Conservation (phyloP, 30 jellyfish, hydroid and myxozoan species). For the Pelagia noctiluca region DNA sequence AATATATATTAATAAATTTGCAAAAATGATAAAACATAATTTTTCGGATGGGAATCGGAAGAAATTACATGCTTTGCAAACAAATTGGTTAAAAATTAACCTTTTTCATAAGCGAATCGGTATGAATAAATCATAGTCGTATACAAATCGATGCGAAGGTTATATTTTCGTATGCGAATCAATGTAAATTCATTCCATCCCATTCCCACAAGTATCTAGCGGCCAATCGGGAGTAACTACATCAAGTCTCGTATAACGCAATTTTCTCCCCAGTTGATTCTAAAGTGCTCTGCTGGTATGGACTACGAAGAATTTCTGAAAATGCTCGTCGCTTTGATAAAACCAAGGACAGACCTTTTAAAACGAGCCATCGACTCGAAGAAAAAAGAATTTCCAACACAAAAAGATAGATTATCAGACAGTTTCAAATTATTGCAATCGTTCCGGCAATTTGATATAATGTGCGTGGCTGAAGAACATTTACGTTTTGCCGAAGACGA, state of each 20-base stretch:
- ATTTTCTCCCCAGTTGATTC: slow-evolving; percentile 32
- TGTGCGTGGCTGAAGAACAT: slow-evolving; percentile 59
- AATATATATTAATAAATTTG: too few relatives aligned
- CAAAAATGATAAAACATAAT: too few relatives aligned
- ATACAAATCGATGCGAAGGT: too few relatives aligned
- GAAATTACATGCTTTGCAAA: too few relatives aligned
- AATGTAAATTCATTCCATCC: too few relatives aligned
- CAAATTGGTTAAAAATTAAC: too few relatives aligned
- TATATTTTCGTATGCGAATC: neutral
- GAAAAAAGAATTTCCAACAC: neutral
- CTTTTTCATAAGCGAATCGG: too few relatives aligned
- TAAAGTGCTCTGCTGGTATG: slow-evolving; percentile 73
- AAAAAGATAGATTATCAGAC: neutral
- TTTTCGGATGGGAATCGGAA: too few relatives aligned
- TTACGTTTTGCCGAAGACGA: slow-evolving; percentile 17
- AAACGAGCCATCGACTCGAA: slow-evolving; percentile 6
- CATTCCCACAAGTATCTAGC: too few relatives aligned
- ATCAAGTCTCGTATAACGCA: neutral
- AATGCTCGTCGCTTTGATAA: slow-evolving; percentile 47
- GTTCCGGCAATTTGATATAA: slow-evolving; percentile 31
- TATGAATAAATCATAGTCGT: too few relatives aligned
- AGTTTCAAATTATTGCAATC: neutral
- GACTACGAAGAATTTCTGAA: slow-evolving; percentile 44
- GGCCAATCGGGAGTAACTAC: too few relatives aligned
- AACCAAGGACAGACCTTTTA: slow-evolving; percentile 33